Conservation (phyloP, 2,888 invertebrate genomes). For the Caenorhabditis sp. region DNA sequence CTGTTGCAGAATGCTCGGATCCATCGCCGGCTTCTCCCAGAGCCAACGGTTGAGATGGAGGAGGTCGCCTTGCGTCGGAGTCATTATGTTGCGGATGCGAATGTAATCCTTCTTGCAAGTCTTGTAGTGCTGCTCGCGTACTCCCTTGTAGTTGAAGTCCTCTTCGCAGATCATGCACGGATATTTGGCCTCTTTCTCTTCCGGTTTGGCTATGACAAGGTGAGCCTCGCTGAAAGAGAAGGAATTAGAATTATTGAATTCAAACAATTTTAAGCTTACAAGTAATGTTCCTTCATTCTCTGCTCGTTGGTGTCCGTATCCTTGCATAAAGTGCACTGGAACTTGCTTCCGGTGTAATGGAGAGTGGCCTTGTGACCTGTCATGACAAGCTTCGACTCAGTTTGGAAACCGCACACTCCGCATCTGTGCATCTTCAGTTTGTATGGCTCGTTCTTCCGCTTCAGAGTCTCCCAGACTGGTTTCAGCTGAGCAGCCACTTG, state of each 20-base stretch:
- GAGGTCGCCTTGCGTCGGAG: constrained; percentile 67
- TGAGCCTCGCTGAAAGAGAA: constrained; percentile 69
- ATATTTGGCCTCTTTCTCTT: constrained; percentile 71
- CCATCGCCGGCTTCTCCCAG: constrained; percentile 76
- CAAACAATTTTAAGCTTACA: constrained; percentile 72
- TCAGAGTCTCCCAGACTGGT: constrained; percentile 76
- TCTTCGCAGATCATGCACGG: constrained; percentile 77
- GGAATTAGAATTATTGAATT: background rate
- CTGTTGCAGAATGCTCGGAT: constrained; percentile 75
- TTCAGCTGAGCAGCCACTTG: constrained; percentile 77
- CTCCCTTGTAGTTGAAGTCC: constrained; percentile 75
- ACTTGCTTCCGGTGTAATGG: constrained; percentile 68
- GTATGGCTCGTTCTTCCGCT: constrained; percentile 74
- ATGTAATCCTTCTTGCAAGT: constrained; percentile 74
- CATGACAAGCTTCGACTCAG: constrained; percentile 71
- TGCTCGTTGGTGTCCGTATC: constrained; percentile 76
- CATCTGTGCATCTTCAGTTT: constrained; percentile 68
- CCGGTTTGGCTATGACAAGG: constrained; percentile 66
- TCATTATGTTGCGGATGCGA: constrained; percentile 65
- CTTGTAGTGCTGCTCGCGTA: constrained; percentile 67
- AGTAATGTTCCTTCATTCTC: constrained; percentile 72
- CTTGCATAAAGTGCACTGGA: constrained; percentile 74
- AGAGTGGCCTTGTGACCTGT: constrained; percentile 68
- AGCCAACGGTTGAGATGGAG: constrained; percentile 74
- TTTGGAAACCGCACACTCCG: constrained; percentile 74